Evolutionary conservation across 2,797 vertebrate genomes (phyloP), one percentile per base, ranked within the genome.

Genomic region (Taeniopygia guttata): DNA sequence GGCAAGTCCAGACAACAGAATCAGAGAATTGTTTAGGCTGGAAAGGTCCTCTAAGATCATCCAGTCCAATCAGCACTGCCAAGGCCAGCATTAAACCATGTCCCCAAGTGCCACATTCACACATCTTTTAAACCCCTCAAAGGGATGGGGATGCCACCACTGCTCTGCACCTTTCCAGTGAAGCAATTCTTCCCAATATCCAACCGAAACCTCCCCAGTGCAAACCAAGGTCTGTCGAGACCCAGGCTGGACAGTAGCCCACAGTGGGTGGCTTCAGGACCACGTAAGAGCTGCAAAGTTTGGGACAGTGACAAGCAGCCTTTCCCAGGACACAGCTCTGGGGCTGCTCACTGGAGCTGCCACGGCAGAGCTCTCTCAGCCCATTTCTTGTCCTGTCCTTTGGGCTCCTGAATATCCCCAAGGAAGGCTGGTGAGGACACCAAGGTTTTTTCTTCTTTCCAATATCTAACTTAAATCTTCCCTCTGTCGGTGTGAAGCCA

Each of bases 281-380:
- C 40, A 11, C 0, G 0, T 9, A 10, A n/a, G 22, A 29, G 3
- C 34, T 60, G 32, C 34, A 20, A n/a, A 42, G 14, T 46, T 27
- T 52, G 34, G 32, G 46, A 9, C 32, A 72, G 55, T 16, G 46
- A 21, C 48, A n/a, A 87, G 40, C 23, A 87, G 63, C 34, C 13
- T 48, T 60, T 5, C 1, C 56, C 38, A 48, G 66, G 60, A 52
- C 62, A 40, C 42, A 18, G 7, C 56, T 16, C 66, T 32, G 18
- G 14, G 66, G 49, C 23, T 7, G 0, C 54, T 54, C 62, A 13
- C 29, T n/a, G 32, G 21, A 77, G 23, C 2, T 30, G 16, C 23
- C 13, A 5, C 2, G 2, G 56, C n/a, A 75, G 21, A 78, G 43
- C 13, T 30, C 7, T 0, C 66, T 42, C 55, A 77, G 40, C 16